phyloP scores from a whole-genome alignment of 2,113 vertebrate genomes.

The Astatoreochromis straeleni region DNA sequence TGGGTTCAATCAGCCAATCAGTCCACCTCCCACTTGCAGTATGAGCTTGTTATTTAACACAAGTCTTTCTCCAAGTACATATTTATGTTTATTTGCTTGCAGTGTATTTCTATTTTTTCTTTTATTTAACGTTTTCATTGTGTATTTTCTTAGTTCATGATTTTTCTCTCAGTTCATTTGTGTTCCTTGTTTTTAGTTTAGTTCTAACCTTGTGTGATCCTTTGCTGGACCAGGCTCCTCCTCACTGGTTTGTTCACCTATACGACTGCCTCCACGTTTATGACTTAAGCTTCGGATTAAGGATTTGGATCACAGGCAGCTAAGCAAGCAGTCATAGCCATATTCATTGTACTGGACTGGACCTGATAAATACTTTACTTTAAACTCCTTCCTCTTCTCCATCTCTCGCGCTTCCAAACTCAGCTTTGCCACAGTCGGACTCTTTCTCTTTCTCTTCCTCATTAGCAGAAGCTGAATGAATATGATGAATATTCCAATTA shows the following conservation, averaged over 20 bases:
- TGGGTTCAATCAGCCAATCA: background rate
- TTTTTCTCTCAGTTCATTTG: background rate
- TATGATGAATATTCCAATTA: constrained; percentile 26
- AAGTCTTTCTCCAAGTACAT: fast-evolving
- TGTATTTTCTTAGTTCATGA: background rate
- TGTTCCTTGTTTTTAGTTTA: background rate
- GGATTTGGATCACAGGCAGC: background rate
- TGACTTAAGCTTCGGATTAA: background rate
- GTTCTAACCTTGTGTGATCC: background rate
- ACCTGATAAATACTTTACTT: background rate
- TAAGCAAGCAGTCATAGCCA: background rate
- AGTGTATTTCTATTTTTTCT: background rate
- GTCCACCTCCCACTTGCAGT: background rate
- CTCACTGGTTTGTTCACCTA: background rate
- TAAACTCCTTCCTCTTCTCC: background rate
- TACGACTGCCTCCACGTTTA: background rate
- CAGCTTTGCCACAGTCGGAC: background rate
- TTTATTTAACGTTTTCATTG: background rate
- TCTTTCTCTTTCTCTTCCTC: background rate
- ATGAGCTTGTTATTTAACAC: fast-evolving
- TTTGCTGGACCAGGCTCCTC: background rate
- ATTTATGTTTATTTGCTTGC: background rate
- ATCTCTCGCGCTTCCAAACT: background rate
- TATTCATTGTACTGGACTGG: background rate
- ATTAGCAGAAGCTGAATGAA: constrained; percentile 20